Base-by-base conservation (phyloP, 2,888 invertebrate species). In the Epinotia bilunana region DNA sequence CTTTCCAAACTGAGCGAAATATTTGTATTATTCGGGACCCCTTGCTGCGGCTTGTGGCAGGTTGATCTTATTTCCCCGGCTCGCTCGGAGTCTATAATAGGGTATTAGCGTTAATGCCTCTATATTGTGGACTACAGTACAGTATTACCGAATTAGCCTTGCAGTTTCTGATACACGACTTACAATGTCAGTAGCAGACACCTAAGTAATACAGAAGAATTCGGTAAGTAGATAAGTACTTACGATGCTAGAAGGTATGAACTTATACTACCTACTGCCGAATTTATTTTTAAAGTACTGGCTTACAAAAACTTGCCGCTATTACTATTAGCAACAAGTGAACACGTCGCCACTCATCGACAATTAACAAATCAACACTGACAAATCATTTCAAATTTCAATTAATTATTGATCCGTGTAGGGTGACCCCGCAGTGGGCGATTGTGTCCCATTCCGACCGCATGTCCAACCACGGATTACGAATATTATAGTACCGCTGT, bases 401-500 rank as follows among this genome's bases (percentile, higher is more conserved):
- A 90, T 90, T 90, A 90, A 90, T 90, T 87, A 87, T 81, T 82
- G 81, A 83, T 77, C 78, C 79, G 74, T 73, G 83, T 84, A 82
- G 87, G 87, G 89, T 86, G 86, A 84, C 86, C 85, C 87, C 85
- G 88, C 90, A 87, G 88, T 88, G 83, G 83, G 81, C 68, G 63
- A 74, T 76, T 73, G 71, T 78, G 75, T 70, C 65, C 71, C 63
- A 80, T 81, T 83, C 82, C 80, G 84, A 86, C 85, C 90, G 88
- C 87, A 84, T 88, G 89, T 86, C 87, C 87, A 80, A 82, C 83
- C 75, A 78, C 83, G 88, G 89, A 89, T 90, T 90, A 90, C 89
- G 88, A 90, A 89, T 90, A 89, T 92, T 91, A 90, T 90, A 92
- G 91, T 91, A 92, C 90, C 90, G 88, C 87, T 86, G 91, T 92